phyloP scores from a whole-genome alignment of 2,888 invertebrate species.

The Hypselothyrea guttata region DNA sequence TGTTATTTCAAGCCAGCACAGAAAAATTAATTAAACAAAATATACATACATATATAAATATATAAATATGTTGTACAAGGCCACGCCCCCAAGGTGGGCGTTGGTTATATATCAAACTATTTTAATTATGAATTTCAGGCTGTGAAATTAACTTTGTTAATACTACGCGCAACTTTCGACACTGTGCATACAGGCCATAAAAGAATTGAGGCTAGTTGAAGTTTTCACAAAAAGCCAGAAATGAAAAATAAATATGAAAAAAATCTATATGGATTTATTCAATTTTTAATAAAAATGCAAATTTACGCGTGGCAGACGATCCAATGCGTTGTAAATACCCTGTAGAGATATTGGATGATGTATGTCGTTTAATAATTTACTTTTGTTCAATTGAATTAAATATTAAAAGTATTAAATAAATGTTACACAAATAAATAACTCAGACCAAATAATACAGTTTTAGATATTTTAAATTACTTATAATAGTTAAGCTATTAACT shows the following conservation, averaged over 20 bases:
- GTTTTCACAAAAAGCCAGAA: conserved; percentile 8
- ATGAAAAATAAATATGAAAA: conserved; percentile 26
- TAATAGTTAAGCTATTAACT: no score
- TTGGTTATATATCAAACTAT: conserved; percentile 57
- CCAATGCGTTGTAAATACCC: conserved; percentile 20
- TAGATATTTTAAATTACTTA: no score
- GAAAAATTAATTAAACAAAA: conserved; percentile 58
- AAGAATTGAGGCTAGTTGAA: conserved; percentile 32
- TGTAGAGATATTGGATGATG: conserved; percentile 4
- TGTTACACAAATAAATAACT: no score
- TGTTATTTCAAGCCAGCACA: conserved; percentile 20
- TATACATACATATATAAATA: no score
- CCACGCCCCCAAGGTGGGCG: conserved; percentile 13
- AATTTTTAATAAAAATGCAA: conserved; percentile 75
- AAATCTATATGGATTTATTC: conserved; percentile 52
- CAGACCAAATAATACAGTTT: no score
- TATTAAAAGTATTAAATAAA: no score
- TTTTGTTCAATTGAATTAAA: no score
- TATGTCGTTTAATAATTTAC: not conserved
- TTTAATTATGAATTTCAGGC: conserved; percentile 69
- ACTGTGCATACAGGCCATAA: conserved; percentile 34
- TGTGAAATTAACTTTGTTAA: conserved; percentile 67
- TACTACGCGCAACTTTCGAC: conserved; percentile 48
- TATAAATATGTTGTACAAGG: conserved; percentile 6
- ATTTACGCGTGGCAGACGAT: conserved; percentile 31